phyloP scores from a whole-genome alignment of 2,113 vertebrate genomes.

The Xenopus borealis region DNA sequence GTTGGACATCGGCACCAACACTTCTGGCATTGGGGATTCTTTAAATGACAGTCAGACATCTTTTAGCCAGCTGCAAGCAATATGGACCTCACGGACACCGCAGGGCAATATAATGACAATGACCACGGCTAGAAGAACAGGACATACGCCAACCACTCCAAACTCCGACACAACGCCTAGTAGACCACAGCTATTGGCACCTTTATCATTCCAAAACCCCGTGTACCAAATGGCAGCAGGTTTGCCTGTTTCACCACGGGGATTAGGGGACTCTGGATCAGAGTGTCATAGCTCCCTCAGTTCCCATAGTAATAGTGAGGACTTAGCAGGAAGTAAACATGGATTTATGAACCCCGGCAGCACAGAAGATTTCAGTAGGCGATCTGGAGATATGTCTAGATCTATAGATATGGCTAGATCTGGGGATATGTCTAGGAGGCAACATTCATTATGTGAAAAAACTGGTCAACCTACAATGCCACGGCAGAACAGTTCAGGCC shows the following conservation, averaged over 20 bases:
- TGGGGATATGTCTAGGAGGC: constrained; percentile 83
- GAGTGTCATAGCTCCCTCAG: constrained; percentile 97
- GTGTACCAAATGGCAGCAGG: constrained; percentile 98
- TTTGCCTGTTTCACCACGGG: constrained; percentile 85
- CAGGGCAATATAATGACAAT: constrained; percentile 69
- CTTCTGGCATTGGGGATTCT: constrained; percentile 60
- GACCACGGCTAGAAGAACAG: constrained; percentile 79
- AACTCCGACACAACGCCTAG: constrained; percentile 75
- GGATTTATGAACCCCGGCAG: constrained; percentile 69
- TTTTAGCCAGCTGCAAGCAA: constrained; percentile 64
- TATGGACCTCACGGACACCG: constrained; percentile 77
- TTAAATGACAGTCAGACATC: constrained; percentile 71
- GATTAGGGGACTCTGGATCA: constrained; percentile 85
- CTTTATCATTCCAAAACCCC: constrained; percentile 95
- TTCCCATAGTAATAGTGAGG: constrained; percentile 96
- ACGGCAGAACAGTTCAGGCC: constrained; percentile 88
- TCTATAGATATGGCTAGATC: constrained; percentile 69
- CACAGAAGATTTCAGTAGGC: constrained; percentile 78
- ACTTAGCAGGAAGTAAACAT: constrained; percentile 66
- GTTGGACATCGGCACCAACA: constrained; percentile 70
- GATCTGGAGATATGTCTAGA: constrained; percentile 69
- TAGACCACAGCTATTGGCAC: constrained; percentile 87
- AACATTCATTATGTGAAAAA: constrained; percentile 85
- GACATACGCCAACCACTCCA: constrained; percentile 76
- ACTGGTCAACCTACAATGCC: constrained; percentile 79